Conservation (phyloP, 2,797 vertebrate species). For the Thalassophryne amazonica region DNA sequence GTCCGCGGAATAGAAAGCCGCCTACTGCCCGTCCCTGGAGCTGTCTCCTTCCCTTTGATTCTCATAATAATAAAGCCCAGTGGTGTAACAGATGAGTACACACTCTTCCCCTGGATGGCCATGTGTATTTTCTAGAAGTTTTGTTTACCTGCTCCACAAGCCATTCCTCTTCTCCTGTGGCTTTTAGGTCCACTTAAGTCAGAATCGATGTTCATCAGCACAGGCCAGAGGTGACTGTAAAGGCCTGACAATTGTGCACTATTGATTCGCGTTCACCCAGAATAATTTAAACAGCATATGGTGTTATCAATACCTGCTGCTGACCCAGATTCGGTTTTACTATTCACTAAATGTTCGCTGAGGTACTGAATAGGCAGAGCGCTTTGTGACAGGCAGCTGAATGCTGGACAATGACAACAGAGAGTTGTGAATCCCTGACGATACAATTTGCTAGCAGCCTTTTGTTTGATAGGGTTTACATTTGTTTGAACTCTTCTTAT, state of each 20-base stretch:
- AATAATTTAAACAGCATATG: constrained; percentile 64
- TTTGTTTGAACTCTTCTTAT: constrained; percentile 42
- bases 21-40: not conserved
- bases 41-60: constrained; percentile 21
- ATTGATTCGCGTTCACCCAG: constrained; percentile 62
- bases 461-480: constrained; percentile 47
- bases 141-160: constrained; percentile 37
- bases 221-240: constrained; percentile 58
- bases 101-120: constrained; percentile 10
- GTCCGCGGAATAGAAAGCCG: constrained; percentile 9
- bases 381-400: constrained; percentile 28
- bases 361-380: constrained; percentile 20
- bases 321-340: constrained; percentile 38
- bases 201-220: constrained; percentile 67
- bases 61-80: constrained; percentile 23
- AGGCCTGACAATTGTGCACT: constrained; percentile 48
- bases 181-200: constrained; percentile 53
- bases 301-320: constrained; percentile 58
- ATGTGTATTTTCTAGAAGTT: constrained; percentile 41
- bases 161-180: constrained; percentile 19
- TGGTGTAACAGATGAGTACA: constrained; percentile 35
- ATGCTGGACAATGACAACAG: constrained; percentile 65
- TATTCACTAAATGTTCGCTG: constrained; percentile 32
- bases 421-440: constrained; percentile 46
- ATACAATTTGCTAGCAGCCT: constrained; percentile 30